Evolutionary conservation across 2,113 vertebrate species (phyloP).

Genomic region (Hemichromis elongatus): DNA sequence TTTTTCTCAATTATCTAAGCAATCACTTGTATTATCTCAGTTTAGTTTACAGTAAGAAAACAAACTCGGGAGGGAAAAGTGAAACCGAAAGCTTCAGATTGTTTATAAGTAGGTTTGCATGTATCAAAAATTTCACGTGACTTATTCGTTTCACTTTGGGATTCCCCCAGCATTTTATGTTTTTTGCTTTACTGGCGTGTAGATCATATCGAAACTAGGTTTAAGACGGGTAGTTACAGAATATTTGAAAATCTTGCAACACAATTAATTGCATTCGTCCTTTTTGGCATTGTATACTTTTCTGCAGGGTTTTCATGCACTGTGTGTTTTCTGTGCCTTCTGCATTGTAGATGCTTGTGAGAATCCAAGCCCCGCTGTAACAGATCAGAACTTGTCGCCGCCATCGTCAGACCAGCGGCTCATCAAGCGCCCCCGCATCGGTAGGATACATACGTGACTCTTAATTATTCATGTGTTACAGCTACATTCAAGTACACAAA

Average conservation of each 20-base stretch:
- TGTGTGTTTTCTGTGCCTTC: neutral
- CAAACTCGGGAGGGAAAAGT: neutral
- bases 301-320: neutral
- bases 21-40: neutral
- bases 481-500: neutral
- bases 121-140: neutral
- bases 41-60: neutral
- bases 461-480: neutral
- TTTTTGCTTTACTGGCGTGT: no score
- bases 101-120: neutral
- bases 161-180: neutral
- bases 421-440: conserved; percentile 50
- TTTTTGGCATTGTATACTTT: neutral
- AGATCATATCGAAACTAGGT: neutral
- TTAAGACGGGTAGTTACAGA: neutral
- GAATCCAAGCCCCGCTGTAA: neutral
- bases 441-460: conserved; percentile 2
- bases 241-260: neutral
- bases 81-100: neutral
- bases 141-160: neutral
- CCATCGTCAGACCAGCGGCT: neutral
- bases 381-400: neutral
- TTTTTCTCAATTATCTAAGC: neutral
- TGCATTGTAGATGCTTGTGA: neutral
- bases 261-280: neutral